Conservation (phyloP, 2,797 vertebrate species). For the Astyanax mexicanus region DNA sequence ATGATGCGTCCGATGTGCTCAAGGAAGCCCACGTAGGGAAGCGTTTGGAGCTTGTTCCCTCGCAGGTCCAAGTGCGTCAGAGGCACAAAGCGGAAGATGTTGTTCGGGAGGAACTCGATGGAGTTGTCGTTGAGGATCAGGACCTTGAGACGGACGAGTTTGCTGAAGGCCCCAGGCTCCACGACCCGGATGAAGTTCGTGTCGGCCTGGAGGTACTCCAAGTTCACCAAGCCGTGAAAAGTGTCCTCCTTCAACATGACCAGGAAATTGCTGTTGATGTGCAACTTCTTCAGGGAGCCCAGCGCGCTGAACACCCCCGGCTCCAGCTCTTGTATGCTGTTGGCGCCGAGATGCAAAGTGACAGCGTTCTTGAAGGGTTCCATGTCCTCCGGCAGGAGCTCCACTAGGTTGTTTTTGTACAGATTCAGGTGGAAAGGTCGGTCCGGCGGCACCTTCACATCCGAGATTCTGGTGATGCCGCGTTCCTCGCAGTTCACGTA, state of each 20-base stretch:
- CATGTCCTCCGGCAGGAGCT: conserved; percentile 88
- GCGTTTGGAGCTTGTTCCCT: conserved; percentile 92
- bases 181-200: conserved; percentile 97
- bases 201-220: conserved; percentile 98
- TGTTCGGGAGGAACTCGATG: conserved; percentile 92
- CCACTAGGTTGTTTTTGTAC: conserved; percentile 91
- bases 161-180: conserved; percentile 97
- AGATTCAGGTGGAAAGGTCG: conserved; percentile 93
- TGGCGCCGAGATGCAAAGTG: conserved; percentile 94
- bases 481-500: conserved; percentile 93
- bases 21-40: conserved; percentile 94
- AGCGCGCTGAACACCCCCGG: conserved; percentile 92
- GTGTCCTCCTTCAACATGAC: conserved; percentile 95
- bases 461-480: conserved; percentile 89
- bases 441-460: conserved; percentile 89
- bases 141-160: conserved; percentile 95
- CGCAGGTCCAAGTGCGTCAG: conserved; percentile 96
- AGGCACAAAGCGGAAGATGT: conserved; percentile 96
- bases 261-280: conserved; percentile 98
- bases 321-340: conserved; percentile 96
- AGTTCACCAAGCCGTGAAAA: conserved; percentile 93
- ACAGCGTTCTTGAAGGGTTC: conserved; percentile 87
- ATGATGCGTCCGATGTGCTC: conserved; percentile 97
- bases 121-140: conserved; percentile 98
- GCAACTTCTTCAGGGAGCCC: conserved; percentile 91